These are phyloP conservation scores for Phoeniculus purpureus DNA, from an alignment of 2,797 vertebrate genomes.

Conservation along the genomic window DNA sequence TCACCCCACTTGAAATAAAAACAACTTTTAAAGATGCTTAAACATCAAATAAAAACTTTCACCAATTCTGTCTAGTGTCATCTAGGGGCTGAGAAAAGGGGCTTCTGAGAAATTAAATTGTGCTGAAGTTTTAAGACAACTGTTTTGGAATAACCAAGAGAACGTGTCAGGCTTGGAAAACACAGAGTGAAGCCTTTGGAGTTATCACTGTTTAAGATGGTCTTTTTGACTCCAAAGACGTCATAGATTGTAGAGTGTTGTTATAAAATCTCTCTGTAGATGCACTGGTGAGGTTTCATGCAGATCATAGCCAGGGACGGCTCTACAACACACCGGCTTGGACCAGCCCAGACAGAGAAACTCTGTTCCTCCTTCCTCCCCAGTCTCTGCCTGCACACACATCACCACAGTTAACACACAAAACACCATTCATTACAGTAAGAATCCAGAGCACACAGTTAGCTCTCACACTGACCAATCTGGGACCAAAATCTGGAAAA, in stretches of 20 bases:
- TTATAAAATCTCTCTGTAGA: background rate
- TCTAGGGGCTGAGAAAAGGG: background rate
- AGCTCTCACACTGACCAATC: background rate
- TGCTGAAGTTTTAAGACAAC: background rate
- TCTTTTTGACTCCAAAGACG: background rate
- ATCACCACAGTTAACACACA: background rate
- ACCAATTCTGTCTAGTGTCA: background rate
- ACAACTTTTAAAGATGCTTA: background rate
- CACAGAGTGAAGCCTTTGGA: background rate
- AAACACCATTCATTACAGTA: background rate
- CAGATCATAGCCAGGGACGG: slow-evolving; percentile 2
- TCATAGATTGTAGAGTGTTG: background rate
- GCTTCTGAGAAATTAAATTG: background rate
- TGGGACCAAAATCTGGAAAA: background rate
- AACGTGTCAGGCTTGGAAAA: background rate
- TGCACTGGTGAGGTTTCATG: background rate
- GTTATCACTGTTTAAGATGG: background rate
- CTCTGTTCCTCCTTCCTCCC: slow-evolving; percentile 14
- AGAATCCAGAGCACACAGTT: background rate
- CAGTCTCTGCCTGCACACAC: background rate
- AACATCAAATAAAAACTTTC: background rate
- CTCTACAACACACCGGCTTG: background rate
- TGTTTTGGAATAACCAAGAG: slow-evolving; percentile 10
- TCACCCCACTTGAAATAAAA: background rate
- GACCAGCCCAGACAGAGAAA: slow-evolving; percentile 21